Base-by-base conservation (phyloP, 2,113 vertebrate genomes). In the Pogonocichla stellata region DNA sequence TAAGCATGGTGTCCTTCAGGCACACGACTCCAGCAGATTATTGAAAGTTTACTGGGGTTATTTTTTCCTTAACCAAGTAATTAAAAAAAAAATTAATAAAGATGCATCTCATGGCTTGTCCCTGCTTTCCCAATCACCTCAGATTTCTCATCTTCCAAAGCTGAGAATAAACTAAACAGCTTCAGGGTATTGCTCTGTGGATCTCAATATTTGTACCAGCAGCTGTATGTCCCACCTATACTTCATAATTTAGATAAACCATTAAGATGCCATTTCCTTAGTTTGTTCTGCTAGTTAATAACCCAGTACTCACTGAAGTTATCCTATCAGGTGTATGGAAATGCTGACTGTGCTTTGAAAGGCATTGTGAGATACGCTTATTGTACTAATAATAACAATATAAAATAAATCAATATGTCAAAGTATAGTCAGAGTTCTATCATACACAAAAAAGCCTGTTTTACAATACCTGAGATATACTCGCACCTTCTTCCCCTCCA, bases 361-460 rank as follows among this genome's bases (percentile, higher is more conserved):
- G 48, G 13, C 80, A 71, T 19, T 67, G 31, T 48, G 19, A 91
- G 13, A 34, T 26, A 56, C 33, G 22, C 20, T 57, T 66, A 25
- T n/a, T 51, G 5, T 88, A 93, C 94, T 56, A 53, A 22, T 23
- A 86, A 90, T 80, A 92, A 86, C 70, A 96, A 92, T 64, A 88
- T 38, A 81, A 94, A 96, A 95, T 36, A 92, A 95, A 96, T 90
- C 71, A 92, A 67, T 78, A 82, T 61, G 70, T 72, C 75, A 66
- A 96, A 93, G 62, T 54, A 62, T 40, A 95, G 72, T 90, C 45
- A 62, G 47, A 72, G 29, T 82, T 66, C 60, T 81, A 28, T 83
- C 75, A 74, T 26, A 70, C 12, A 74, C 20, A 31, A 70, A 85
- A 79, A 79, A 83, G 29, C 38, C n/a, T 70, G 12, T 25, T 93